These are phyloP conservation scores for Oligia latruncula DNA, from an alignment of 2,888 invertebrate genomes.

Conservation along the genomic window DNA sequence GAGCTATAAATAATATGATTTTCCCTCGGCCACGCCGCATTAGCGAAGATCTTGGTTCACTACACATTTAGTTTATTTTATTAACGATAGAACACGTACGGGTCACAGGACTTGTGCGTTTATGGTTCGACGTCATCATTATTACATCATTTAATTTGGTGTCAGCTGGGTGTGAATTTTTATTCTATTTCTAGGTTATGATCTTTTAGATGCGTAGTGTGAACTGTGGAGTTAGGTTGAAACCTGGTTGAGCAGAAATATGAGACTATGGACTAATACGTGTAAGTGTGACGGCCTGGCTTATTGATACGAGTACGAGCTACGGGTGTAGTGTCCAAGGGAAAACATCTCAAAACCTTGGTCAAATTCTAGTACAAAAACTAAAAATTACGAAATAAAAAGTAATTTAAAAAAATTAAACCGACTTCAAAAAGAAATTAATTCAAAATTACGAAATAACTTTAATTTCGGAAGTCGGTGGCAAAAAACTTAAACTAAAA, in stretches of 20 bases:
- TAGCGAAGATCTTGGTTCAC: conserved; percentile 73
- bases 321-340: too few relatives aligned
- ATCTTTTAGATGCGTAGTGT: neutral
- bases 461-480: too few relatives aligned
- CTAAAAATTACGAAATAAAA: too few relatives aligned
- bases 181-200: conserved; percentile 11
- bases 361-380: too few relatives aligned
- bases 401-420: too few relatives aligned
- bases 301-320: too few relatives aligned
- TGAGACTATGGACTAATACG: too few relatives aligned
- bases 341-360: too few relatives aligned
- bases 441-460: too few relatives aligned
- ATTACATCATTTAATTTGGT: conserved; percentile 34
- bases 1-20: conserved; percentile 71
- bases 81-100: conserved; percentile 57
- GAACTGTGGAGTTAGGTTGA: neutral
- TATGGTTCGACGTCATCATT: conserved; percentile 35
- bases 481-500: too few relatives aligned
- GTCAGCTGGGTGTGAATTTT: conserved; percentile 22
- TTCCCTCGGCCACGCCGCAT: conserved; percentile 66
- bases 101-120: conserved; percentile 59
- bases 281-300: too few relatives aligned
- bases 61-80: conserved; percentile 72
- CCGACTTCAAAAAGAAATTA: too few relatives aligned
- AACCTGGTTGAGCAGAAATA: neutral